Evolutionary conservation across 2,797 vertebrate species (phyloP), one percentile per base, ranked within the genome.

Genomic region (Liasis olivaceus): DNA sequence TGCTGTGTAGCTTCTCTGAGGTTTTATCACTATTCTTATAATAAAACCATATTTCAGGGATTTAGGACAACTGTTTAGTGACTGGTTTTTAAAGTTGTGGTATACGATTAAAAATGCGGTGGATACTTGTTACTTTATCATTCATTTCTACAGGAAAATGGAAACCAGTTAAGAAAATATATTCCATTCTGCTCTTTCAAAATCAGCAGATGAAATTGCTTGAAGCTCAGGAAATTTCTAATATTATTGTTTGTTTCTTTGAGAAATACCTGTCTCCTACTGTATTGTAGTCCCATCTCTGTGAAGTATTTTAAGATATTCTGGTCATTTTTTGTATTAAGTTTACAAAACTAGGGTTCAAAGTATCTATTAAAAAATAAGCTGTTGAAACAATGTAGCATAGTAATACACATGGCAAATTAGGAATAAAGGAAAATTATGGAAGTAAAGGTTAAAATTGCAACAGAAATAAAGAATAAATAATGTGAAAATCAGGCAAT

Each of bases 21-120:
- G 93, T 97, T 97, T 97, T 96, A 95, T 96, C 96, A 96, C 93
- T 97, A 95, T 97, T 97, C 89, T 92, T 95, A 14, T 93, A 95
- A 96, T 96, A 96, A 97, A 97, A 96, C 94, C 94, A 47, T 91
- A 84, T 95, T 97, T 96, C 95, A 96, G 96, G 96, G 96, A 94
- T 96, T 96, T 95, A 95, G 88, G 56, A 2, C 69, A 94, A 93
- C 81, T 85, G 93, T 95, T 94, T 92, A 89, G 90, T 93, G 90
- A 95, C 92, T 88, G 7, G 31, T 91, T 93, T 93, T 94, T 87
- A 91, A 95, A 95, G 84, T 93, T 51, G 91, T 86, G 87, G 86
- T 89, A 94, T 96, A 93, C 91, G 95, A 93, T 95, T 95, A 95
- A 93, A 93, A 93, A 89, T 92, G 91, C 93, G 93, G 91, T 96